Conservation (phyloP, 2,888 invertebrate genomes). For the Microplitis deprimator region DNA sequence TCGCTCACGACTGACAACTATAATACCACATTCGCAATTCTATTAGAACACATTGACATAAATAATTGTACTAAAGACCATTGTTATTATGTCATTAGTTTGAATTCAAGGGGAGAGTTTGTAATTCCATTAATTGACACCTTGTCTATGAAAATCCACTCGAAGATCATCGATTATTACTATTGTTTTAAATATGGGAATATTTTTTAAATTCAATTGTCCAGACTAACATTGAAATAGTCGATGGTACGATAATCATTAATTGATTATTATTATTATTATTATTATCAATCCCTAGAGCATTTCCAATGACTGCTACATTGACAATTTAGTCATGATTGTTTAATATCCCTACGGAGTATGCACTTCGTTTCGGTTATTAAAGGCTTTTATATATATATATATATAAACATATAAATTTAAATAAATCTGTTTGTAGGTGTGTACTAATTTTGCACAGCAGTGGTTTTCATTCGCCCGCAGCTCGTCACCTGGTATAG, state of each 20-base stretch:
- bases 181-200: constrained; percentile 11
- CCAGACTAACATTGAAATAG: background rate
- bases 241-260: background rate
- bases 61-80: constrained; percentile 61
- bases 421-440: background rate
- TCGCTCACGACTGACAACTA: constrained; percentile 55
- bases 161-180: constrained; percentile 31
- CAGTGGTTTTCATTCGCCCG: constrained; percentile 4
- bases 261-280: constrained; percentile 22
- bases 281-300: background rate
- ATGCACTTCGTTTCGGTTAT: background rate
- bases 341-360: constrained; percentile 8
- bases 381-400: background rate
- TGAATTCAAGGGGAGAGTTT: constrained; percentile 48
- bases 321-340: background rate
- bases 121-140: constrained; percentile 30
- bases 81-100: constrained; percentile 63
- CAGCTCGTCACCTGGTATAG: constrained; percentile 45
- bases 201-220: background rate
- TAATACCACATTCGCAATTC: constrained; percentile 44
- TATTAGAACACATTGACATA: constrained; percentile 64
- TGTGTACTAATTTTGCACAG: constrained; percentile 7
- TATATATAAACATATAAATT: background rate
- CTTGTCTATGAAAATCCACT: constrained; percentile 2
- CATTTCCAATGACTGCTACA: background rate